Percentiles rank a stretch among this genome's conserved stretches.
These are phyloP conservation scores for Ophthalmolycus amberensis DNA, from an alignment of 2,113 vertebrate species.

Conservation along the genomic window DNA sequence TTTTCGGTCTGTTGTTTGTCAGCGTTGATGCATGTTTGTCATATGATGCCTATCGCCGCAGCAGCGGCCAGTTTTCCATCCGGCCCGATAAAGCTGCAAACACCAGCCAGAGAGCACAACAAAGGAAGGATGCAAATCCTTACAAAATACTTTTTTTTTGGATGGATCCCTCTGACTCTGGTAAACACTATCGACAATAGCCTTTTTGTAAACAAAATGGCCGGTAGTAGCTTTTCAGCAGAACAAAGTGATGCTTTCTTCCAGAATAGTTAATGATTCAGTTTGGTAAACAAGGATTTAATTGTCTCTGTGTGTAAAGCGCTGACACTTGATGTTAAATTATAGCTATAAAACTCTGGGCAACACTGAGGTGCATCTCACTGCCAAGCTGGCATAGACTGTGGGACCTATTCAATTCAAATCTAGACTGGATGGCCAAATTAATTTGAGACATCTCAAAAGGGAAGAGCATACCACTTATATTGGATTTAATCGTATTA, in stretches of 20 bases:
- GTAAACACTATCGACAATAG: slow-evolving; percentile 57
- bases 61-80: slow-evolving; percentile 36
- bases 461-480: not conserved
- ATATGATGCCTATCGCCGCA: slow-evolving; percentile 32
- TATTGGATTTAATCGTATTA: not conserved
- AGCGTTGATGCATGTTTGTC: slow-evolving; percentile 44
- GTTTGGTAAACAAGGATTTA: slow-evolving; percentile 74
- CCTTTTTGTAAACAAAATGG: slow-evolving; percentile 49
- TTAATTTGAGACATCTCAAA: slow-evolving; percentile 10
- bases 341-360: slow-evolving; percentile 71
- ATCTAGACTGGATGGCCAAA: not conserved
- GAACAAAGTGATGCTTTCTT: slow-evolving; percentile 35
- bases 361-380: slow-evolving; percentile 28
- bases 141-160: slow-evolving; percentile 45
- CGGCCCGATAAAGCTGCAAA: slow-evolving; percentile 40
- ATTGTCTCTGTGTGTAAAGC: slow-evolving; percentile 76
- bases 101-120: slow-evolving; percentile 46
- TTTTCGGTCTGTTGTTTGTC: slow-evolving; percentile 54
- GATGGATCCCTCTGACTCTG: slow-evolving; percentile 22
- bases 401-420: slow-evolving; percentile 41
- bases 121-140: slow-evolving; percentile 59
- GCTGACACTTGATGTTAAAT: slow-evolving; percentile 78
- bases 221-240: slow-evolving; percentile 33
- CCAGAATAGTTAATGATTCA: slow-evolving; percentile 61
- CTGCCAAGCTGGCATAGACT: slow-evolving; percentile 53